phyloP scores from a whole-genome alignment of 1,140 invertebrate species.

The Leucophenga varia region DNA sequence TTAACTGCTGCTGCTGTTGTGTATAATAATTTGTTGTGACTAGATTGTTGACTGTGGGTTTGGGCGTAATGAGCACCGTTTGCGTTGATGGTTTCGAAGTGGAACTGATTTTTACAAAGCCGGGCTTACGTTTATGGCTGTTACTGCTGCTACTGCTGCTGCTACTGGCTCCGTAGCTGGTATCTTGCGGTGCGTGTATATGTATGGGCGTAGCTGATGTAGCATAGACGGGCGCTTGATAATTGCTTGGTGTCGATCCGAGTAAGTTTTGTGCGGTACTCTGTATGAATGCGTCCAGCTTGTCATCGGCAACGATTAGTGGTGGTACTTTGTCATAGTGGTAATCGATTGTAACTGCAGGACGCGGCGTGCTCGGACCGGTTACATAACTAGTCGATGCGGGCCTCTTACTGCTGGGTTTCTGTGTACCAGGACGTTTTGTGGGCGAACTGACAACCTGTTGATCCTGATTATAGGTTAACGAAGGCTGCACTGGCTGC shows the following conservation, averaged over 20 bases:
- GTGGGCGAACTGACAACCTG: constrained; percentile 28
- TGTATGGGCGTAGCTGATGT: constrained; percentile 38
- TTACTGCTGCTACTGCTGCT: too few relatives aligned
- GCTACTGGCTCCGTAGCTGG: constrained; percentile 17
- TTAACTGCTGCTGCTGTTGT: constrained; percentile 11
- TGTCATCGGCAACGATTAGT: constrained; percentile 46
- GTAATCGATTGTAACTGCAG: constrained; percentile 32
- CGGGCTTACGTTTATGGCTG: constrained; percentile 38
- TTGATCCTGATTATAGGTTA: constrained; percentile 22
- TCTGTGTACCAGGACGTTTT: constrained; percentile 29
- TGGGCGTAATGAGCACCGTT: constrained; percentile 64
- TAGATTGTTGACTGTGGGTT: constrained; percentile 58
- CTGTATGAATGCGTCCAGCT: constrained; percentile 47
- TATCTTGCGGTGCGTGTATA: constrained; percentile 28
- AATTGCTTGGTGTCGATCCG: constrained; percentile 36
- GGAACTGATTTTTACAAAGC: constrained; percentile 38
- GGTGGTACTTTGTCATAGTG: constrained; percentile 49
- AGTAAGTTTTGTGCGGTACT: constrained; percentile 42
- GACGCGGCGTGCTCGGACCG: constrained; percentile 56
- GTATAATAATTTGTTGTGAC: constrained; percentile 22
- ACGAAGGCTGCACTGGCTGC: constrained; percentile 4
- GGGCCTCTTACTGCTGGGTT: constrained; percentile 36
- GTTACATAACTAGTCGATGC: constrained; percentile 64
- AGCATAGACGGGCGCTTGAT: constrained; percentile 30
- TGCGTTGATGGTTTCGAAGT: constrained; percentile 58